A percentile compares a stretch with the other conserved stretches of the same genome.
phyloP scores from a whole-genome alignment of 2,888 invertebrate species.

The Watsonalla binaria region DNA sequence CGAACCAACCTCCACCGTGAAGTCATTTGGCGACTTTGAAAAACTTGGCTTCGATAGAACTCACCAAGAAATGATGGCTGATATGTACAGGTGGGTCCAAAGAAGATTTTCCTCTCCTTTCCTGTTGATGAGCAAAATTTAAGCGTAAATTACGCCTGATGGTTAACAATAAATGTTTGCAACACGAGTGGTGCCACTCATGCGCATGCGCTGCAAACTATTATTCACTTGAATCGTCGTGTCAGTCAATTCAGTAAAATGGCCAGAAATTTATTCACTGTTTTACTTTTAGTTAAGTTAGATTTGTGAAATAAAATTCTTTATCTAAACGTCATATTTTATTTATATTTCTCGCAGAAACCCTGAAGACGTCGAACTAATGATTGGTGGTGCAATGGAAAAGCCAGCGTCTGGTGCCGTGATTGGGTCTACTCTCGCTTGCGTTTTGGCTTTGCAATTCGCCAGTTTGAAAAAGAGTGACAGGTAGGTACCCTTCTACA shows the following conservation, averaged over 20 bases:
- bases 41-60: constrained; percentile 76
- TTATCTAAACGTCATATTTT: not conserved
- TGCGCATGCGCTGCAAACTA: too few relatives aligned
- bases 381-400: constrained; percentile 91
- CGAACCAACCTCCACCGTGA: constrained; percentile 69
- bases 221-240: too few relatives aligned
- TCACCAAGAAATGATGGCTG: constrained; percentile 80
- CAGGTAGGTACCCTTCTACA: constrained; percentile 53
- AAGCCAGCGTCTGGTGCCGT: constrained; percentile 87
- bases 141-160: too few relatives aligned
- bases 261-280: not conserved
- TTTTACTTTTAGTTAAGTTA: too few relatives aligned
- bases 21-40: constrained; percentile 78
- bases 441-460: constrained; percentile 90
- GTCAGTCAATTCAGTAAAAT: not conserved
- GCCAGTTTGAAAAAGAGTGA: constrained; percentile 90
- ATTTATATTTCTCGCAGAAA: constrained; percentile 52
- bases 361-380: constrained; percentile 89
- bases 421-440: constrained; percentile 93
- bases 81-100: constrained; percentile 80
- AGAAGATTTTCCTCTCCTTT: too few relatives aligned
- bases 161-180: too few relatives aligned
- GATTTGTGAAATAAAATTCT: too few relatives aligned
- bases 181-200: too few relatives aligned
- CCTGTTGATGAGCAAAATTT: too few relatives aligned